phyloP scores from a whole-genome alignment of 2,888 invertebrate species.

The Marasmarcha lunaedactyla region DNA sequence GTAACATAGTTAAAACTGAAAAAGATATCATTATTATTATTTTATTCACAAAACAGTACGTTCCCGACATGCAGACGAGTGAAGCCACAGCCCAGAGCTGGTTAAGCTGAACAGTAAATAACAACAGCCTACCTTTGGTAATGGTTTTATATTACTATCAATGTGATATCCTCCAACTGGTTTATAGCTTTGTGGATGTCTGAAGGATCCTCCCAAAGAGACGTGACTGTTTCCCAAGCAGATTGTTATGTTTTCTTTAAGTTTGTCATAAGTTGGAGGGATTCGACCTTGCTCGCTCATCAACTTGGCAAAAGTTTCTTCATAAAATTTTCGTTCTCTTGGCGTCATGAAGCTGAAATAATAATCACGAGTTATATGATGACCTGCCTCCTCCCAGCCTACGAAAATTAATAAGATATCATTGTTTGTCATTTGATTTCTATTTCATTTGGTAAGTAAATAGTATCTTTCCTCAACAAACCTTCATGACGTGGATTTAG shows the following conservation, averaged over 20 bases:
- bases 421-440: too few relatives aligned
- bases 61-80: too few relatives aligned
- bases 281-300: slow-evolving; percentile 19
- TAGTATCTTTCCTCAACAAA: too few relatives aligned
- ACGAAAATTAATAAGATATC: too few relatives aligned
- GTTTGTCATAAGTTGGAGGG: slow-evolving; percentile 20
- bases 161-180: slow-evolving; percentile 32
- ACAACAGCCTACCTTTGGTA: slow-evolving; percentile 26
- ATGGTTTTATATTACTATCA: slow-evolving; percentile 21
- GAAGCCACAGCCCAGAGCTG: too few relatives aligned
- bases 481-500: too few relatives aligned
- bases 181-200: slow-evolving; percentile 28
- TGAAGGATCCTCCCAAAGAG: slow-evolving; percentile 21
- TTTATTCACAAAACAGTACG: too few relatives aligned
- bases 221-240: slow-evolving; percentile 28
- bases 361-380: too few relatives aligned
- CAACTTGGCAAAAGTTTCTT: slow-evolving; percentile 12
- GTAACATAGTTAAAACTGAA: too few relatives aligned
- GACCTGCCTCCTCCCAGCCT: too few relatives aligned
- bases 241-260: slow-evolving; percentile 26
- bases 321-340: background rate
- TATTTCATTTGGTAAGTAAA: too few relatives aligned
- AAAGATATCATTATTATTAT: too few relatives aligned
- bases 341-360: slow-evolving; percentile 12
- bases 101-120: background rate